Evolutionary conservation across 2,113 vertebrate genomes (phyloP).

Genomic region (Benitochromis conjunctus): DNA sequence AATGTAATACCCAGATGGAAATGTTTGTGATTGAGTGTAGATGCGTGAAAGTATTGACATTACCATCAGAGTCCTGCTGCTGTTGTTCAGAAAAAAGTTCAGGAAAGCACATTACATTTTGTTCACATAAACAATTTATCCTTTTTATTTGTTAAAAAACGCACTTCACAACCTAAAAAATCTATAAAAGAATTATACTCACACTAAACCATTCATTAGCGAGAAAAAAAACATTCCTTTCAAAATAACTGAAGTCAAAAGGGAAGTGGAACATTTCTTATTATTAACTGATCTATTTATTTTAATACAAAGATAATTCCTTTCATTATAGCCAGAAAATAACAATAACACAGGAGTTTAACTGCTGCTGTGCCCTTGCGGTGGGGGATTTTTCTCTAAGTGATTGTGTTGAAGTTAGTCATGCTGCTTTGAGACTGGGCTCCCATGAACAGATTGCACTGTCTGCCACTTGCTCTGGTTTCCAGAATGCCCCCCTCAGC

Average conservation of each 20-base stretch:
- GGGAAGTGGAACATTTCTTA: neutral
- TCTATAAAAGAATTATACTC: neutral
- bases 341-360: neutral
- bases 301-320: neutral
- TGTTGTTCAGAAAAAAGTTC: neutral
- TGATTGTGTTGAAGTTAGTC: slow-evolving; percentile 55
- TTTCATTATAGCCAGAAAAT: neutral
- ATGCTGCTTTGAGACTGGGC: slow-evolving; percentile 53
- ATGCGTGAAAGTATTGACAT: neutral
- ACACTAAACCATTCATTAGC: neutral
- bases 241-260: neutral
- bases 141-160: neutral
- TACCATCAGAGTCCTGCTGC: neutral
- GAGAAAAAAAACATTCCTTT: neutral
- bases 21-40: neutral
- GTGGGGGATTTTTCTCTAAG: slow-evolving; percentile 6
- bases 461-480: slow-evolving; percentile 65
- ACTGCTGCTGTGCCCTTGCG: neutral
- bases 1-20: neutral
- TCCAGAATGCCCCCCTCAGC: slow-evolving; percentile 40
- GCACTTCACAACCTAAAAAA: neutral
- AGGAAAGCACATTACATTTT: neutral
- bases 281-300: neutral
- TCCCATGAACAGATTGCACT: slow-evolving; percentile 71
- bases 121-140: neutral